Base-by-base conservation (phyloP, 1,140 invertebrate genomes). In the Cydia amplana region DNA sequence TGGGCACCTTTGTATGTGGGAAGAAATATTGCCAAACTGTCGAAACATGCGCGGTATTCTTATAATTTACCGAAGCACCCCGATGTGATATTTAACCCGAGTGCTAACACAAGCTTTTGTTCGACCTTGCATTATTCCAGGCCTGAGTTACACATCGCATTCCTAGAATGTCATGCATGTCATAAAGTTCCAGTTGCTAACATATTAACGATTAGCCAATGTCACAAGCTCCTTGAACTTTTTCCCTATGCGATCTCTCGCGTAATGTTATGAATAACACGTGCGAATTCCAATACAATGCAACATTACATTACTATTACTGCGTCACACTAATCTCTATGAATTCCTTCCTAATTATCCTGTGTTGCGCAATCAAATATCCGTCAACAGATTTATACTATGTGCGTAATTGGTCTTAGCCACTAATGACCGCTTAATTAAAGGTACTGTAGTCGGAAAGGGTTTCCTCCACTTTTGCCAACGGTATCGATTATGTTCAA, bases 51-150 rank as follows among this genome's bases (percentile, higher is more conserved):
- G 73, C 67, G 76, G 77, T 73, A 81, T 77, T 77, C 74, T 80
- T 87, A 83, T 80, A 84, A 87, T 89, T 87, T 83, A 87, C 70
- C 78, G 82, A 85, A 86, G 80, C 77, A 80, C 74, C 67, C 32
- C 32, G 43, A 74, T 79, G 75, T 75, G 20, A 76, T 79, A 79
- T 79, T 77, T 77, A 78, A 76, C 46, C 46, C 23, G 60, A 36
- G 28, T 72, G 46, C 63, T 20, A 40, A 70, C 28, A 36, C 28
- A 18, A 70, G 51, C 60, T 70, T 51, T 67, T 67, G 25, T 40
- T 40, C 36, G 65, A 70, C 65, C 65, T 43, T 70, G 16, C 65
- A 70, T 70, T 40, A 70, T 70, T 70, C 65, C 36, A 18, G 65
- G 32, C 65, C 28, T 20, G 28, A n/a, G 32, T 70, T 70, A 70